A percentile compares a stretch with the other conserved stretches of the same genome.
These are phyloP conservation scores for Pollicipes pollicipes DNA, from an alignment of 1,140 invertebrate genomes.

Conservation along the genomic window DNA sequence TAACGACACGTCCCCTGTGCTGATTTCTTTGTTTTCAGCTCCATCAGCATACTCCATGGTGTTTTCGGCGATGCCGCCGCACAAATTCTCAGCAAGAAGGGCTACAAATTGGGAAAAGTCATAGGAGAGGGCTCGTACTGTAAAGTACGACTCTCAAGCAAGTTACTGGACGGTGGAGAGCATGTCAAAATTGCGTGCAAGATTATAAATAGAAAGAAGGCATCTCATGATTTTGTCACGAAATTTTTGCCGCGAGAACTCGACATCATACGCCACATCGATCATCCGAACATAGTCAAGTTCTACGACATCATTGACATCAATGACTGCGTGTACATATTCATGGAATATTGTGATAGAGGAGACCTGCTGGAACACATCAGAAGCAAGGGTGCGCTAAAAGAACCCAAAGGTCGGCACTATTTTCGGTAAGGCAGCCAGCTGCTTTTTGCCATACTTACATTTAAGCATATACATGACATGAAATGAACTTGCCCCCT, in stretches of 20 bases:
- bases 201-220: slow-evolving; percentile 38
- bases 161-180: not conserved
- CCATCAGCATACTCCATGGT: too few species aligned
- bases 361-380: not conserved
- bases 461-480: too few species aligned
- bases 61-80: too few species aligned
- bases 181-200: slow-evolving; percentile 33
- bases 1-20: too few species aligned
- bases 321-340: slow-evolving; percentile 34
- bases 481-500: too few species aligned
- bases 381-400: not conserved
- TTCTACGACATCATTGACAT: slow-evolving; percentile 33
- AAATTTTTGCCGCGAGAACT: slow-evolving; percentile 46
- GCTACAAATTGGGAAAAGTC: not conserved
- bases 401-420: not conserved
- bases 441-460: too few species aligned
- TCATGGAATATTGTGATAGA: slow-evolving; percentile 39
- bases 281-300: slow-evolving; percentile 37
- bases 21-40: too few species aligned
- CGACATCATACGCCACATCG: slow-evolving; percentile 32
- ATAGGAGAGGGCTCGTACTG: not conserved
- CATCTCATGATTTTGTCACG: slow-evolving; percentile 38
- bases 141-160: not conserved
- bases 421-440: slow-evolving; percentile 4
- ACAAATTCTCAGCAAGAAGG: not conserved